These are phyloP conservation scores for Mimumesa dahlbomi DNA, from an alignment of 2,888 invertebrate genomes.

Conservation along the genomic window DNA sequence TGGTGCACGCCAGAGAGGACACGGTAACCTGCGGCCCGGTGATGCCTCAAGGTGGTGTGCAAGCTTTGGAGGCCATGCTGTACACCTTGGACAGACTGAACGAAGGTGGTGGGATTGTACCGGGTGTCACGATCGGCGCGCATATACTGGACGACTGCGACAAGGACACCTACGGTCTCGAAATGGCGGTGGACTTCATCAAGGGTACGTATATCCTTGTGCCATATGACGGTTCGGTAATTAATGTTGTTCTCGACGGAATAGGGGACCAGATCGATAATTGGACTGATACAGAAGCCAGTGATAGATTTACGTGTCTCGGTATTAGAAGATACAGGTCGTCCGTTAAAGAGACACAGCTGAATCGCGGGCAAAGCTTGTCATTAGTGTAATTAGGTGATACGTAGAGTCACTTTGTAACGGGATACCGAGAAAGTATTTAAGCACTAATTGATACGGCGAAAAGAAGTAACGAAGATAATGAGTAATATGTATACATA, in stretches of 20 bases:
- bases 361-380: no score
- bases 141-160: constrained; percentile 95
- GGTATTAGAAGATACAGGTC: no score
- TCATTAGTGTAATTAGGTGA: no score
- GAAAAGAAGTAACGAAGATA: no score
- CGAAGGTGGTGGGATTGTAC: constrained; percentile 82
- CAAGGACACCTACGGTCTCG: constrained; percentile 94
- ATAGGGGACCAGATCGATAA: no score
- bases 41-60: constrained; percentile 93
- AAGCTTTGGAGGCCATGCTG: constrained; percentile 93
- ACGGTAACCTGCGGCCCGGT: constrained; percentile 90
- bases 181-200: constrained; percentile 96
- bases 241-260: neutral
- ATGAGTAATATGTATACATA: no score
- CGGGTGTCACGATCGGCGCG: constrained; percentile 89
- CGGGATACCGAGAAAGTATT: no score
- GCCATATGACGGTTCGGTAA: neutral
- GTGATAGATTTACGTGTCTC: no score
- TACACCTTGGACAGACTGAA: constrained; percentile 91
- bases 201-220: constrained; percentile 85
- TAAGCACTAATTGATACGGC: no score
- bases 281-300: no score
- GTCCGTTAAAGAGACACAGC: no score
- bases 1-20: constrained; percentile 94
- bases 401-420: no score